These are phyloP conservation scores for Dromas ardeola DNA, from an alignment of 2,113 vertebrate species.

Conservation along the genomic window DNA sequence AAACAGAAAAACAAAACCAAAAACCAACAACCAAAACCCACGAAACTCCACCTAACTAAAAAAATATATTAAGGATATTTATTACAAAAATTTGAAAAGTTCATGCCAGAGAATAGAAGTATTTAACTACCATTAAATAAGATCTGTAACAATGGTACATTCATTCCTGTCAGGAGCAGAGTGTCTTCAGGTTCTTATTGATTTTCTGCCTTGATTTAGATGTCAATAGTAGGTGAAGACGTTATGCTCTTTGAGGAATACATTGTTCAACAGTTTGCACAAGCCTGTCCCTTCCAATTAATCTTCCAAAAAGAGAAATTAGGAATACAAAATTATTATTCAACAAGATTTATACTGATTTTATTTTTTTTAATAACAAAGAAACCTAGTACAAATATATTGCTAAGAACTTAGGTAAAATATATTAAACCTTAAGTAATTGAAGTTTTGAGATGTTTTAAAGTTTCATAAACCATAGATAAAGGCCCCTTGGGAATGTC, in stretches of 20 bases:
- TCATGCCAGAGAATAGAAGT: not conserved
- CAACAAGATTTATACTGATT: not conserved
- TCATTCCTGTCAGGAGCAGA: not conserved
- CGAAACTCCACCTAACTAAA: not conserved
- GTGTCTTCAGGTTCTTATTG: not conserved
- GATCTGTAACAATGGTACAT: not conserved
- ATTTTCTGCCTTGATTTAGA: not conserved
- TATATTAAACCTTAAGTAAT: not conserved
- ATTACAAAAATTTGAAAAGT: not conserved
- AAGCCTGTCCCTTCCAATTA: not conserved
- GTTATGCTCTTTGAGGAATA: not conserved
- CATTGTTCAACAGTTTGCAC: not conserved
- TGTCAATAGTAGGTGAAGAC: not conserved
- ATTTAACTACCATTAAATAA: not conserved
- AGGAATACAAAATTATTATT: not conserved
- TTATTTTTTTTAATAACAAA: not conserved
- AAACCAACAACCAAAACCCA: rapidly evolving
- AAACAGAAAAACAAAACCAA: not conserved
- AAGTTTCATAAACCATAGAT: not conserved
- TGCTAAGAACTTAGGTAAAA: not conserved
- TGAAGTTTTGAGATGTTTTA: not conserved
- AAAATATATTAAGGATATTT: not conserved
- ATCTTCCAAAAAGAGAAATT: not conserved
- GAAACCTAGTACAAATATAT: not conserved
- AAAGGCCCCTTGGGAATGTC: not conserved